phyloP scores from a whole-genome alignment of 2,113 vertebrate genomes.

The Prietella phreatophila region DNA sequence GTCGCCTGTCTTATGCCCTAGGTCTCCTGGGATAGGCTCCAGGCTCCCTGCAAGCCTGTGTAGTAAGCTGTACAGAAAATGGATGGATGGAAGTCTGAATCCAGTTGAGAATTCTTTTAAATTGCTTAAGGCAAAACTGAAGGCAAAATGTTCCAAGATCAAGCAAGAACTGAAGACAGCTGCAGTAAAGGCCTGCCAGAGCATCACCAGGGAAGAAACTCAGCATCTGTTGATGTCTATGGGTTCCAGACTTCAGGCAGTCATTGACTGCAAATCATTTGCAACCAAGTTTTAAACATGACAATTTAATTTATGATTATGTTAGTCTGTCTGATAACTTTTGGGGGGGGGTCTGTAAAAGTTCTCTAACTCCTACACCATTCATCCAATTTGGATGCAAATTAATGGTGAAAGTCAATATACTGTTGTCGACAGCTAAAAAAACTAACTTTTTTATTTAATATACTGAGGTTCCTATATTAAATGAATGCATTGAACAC shows the following conservation, averaged over 20 bases:
- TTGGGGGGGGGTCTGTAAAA: neutral
- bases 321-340: neutral
- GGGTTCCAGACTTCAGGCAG: neutral
- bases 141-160: neutral
- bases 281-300: neutral
- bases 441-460: neutral
- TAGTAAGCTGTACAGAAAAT: too few species aligned
- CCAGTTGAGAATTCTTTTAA: neutral
- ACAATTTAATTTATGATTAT: neutral
- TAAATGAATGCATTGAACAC: neutral
- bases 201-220: neutral
- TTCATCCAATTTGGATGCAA: neutral
- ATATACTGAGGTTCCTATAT: neutral
- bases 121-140: neutral
- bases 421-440: neutral
- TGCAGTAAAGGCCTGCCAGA: neutral
- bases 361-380: neutral
- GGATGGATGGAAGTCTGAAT: neutral
- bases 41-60: too few species aligned
- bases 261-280: neutral
- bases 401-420: neutral
- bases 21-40: too few species aligned
- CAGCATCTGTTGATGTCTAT: neutral
- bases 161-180: neutral
- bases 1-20: too few species aligned